Base-by-base conservation (phyloP, 2,113 vertebrate species). In the Gymnobelideus leadbeateri region DNA sequence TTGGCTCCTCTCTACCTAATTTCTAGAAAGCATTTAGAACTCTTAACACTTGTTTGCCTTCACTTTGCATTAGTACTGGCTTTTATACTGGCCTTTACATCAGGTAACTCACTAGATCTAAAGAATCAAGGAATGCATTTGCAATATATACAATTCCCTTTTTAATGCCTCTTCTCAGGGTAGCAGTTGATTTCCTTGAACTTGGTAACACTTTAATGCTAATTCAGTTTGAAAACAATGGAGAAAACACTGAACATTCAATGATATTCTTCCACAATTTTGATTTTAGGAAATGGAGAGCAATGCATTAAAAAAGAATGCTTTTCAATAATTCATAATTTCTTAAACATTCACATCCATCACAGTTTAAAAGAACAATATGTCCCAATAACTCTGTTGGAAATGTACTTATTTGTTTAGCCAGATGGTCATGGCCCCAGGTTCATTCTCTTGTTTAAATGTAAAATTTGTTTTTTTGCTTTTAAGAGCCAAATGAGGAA, bases 401-500 rank as follows among this genome's bases (percentile, higher is more conserved):
- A 97, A 96, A 92, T 92, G 37, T 95, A 94, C 28, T 96, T 95
- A 95, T 95, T 97, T 96, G 89, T 96, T 95, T 96, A 97, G 84
- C 98, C 93, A 97, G 95, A 96, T 95, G 95, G 92, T 21, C 11
- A 91, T 96, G 94, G 93, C 95, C 92, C 1, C n/a, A 90, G 92
- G 93, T 94, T 95, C 51, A 92, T 94, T 97, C 51, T 94, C 46
- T 91, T 95, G 46, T 68, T 96, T 96, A 97, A 97, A 97, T 94
- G 51, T n/a, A 95, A 90, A 96, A 84, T 61, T 95, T 57, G 8
- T 51, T 91, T 97, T 94, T 57, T 93, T n/a, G 91, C 31, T 92
- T 96, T 93, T 94, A 96, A 96, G 91, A 96, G 94, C 14, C n/a
- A 96, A 68, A 52, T 97, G 57, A 96, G 95, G 51, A 57, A 90